Conservation (phyloP, 1,140 invertebrate species). For the Trypoxylus dichotomus region DNA sequence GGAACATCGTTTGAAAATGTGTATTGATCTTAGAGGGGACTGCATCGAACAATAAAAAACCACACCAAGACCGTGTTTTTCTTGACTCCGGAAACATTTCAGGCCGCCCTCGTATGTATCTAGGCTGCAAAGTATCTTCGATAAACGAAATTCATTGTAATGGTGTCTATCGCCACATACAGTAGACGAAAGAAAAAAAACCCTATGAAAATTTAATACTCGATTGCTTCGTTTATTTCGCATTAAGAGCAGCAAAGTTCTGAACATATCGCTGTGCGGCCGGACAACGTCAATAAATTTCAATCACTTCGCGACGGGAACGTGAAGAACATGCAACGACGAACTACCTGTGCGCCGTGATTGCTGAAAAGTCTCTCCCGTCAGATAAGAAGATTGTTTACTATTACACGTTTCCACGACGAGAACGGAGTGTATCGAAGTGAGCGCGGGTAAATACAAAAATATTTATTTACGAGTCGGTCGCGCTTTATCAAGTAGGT, state of each 20-base stretch:
- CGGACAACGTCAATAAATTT: constrained; percentile 6
- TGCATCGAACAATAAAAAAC: no score
- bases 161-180: not conserved
- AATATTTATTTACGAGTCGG: not conserved
- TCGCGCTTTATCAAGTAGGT: not conserved
- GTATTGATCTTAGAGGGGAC: no score
- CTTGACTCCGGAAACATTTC: no score
- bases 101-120: no score
- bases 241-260: not conserved
- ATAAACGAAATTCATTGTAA: not conserved
- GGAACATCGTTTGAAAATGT: no score
- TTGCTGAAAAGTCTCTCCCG: not conserved
- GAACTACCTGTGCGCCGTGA: not conserved
- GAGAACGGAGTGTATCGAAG: not conserved
- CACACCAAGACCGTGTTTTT: no score
- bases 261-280: not conserved
- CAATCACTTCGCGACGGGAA: not conserved
- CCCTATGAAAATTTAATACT: not conserved
- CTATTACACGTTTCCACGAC: not conserved
- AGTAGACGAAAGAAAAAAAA: not conserved
- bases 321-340: constrained; percentile 1
- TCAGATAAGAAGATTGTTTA: constrained; percentile 7
- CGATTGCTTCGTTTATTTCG: not conserved
- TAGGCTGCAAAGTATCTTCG: not conserved
- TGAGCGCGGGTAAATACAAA: not conserved